Conservation (phyloP, 2,888 invertebrate species). For the Torymus texanus region DNA sequence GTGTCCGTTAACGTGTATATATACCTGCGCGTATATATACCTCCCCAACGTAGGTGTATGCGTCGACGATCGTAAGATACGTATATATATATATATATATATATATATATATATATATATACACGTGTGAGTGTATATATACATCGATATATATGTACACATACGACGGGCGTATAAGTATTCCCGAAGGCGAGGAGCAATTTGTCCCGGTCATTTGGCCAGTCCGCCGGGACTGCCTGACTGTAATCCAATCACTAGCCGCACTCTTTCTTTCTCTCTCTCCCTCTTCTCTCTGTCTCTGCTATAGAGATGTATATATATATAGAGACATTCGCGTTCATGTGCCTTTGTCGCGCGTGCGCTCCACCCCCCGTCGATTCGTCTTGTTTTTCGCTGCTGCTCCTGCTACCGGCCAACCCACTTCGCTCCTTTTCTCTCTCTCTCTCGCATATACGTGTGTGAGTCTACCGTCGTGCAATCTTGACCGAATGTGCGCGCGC, state of each 20-base stretch:
- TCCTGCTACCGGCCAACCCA: not conserved
- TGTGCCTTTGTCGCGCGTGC: constrained; percentile 3
- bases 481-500: constrained; percentile 37
- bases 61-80: not conserved
- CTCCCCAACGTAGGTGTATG: not conserved
- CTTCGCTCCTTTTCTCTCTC: constrained; percentile 13
- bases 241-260: constrained; percentile 76
- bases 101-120: not conserved
- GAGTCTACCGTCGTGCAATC: constrained; percentile 50
- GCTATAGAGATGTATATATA: constrained; percentile 5
- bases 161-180: constrained; percentile 72
- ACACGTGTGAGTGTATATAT: not conserved
- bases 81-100: too few relatives aligned
- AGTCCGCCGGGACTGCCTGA: constrained; percentile 73
- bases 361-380: constrained; percentile 7
- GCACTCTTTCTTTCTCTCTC: constrained; percentile 58
- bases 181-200: constrained; percentile 76
- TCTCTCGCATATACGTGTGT: not conserved
- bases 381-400: constrained; percentile 29
- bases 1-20: constrained; percentile 28
- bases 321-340: not conserved
- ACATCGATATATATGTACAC: not conserved
- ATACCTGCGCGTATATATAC: constrained; percentile 32
- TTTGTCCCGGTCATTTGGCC: constrained; percentile 76
- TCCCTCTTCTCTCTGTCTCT: constrained; percentile 7